Conservation (phyloP, 1,140 invertebrate genomes). For the Anthonomus grandis region DNA sequence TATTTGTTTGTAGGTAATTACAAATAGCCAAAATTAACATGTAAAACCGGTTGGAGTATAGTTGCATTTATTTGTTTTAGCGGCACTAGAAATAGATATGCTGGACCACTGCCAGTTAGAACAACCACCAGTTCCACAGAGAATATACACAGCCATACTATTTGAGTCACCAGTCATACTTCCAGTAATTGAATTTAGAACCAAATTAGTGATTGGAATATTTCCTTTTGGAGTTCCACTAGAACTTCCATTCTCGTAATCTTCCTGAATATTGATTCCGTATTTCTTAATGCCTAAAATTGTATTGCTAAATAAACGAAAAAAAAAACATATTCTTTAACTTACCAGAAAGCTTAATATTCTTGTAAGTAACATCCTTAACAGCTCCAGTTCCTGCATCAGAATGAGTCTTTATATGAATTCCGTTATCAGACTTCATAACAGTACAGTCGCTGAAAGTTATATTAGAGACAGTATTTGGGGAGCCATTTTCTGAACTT, state of each 20-base stretch:
- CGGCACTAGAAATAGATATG: conserved; percentile 12
- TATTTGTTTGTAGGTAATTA: too few relatives aligned
- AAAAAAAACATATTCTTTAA: neutral
- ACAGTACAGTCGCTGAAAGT: conserved; percentile 19
- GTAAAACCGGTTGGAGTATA: conserved; percentile 15
- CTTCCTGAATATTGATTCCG: conserved; percentile 27
- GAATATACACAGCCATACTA: conserved; percentile 21
- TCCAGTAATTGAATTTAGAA: conserved; percentile 7
- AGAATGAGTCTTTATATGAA: conserved; percentile 29
- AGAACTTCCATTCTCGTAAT: conserved; percentile 21
- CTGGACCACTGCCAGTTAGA: conserved; percentile 22
- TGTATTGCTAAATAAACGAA: neutral
- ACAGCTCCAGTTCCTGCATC: conserved; percentile 20
- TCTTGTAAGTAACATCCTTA: conserved; percentile 21
- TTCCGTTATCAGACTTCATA: conserved; percentile 21
- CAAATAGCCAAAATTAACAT: conserved; percentile 6
- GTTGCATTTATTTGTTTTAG: conserved; percentile 16
- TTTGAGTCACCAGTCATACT: conserved; percentile 16
- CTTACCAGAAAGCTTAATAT: conserved; percentile 23
- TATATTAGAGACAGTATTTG: conserved; percentile 21
- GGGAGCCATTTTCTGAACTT: conserved; percentile 5
- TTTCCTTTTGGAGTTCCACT: conserved; percentile 21
- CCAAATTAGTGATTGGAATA: conserved; percentile 26
- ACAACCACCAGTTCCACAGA: conserved; percentile 24
- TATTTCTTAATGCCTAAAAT: conserved; percentile 21